Percentiles rank a stretch among this genome's conserved stretches.
phyloP scores from a whole-genome alignment of 2,888 invertebrate species.

The Cordilura impudica region DNA sequence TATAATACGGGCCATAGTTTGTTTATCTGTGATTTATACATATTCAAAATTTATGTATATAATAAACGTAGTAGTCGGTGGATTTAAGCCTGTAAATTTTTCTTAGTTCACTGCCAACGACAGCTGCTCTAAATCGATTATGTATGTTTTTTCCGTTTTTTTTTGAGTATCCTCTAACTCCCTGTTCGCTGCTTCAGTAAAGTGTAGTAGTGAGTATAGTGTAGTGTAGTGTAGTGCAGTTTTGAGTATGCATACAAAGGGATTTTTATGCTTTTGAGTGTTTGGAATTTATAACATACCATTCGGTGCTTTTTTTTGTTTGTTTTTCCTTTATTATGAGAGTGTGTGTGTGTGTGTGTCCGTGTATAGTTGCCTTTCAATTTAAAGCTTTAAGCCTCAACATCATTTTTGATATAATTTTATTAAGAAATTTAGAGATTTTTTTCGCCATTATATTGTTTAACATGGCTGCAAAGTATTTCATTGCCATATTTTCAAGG shows the following conservation, averaged over 20 bases:
- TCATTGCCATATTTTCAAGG: background rate
- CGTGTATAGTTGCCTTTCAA: background rate
- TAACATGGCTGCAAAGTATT: conserved; percentile 22
- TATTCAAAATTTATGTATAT: background rate
- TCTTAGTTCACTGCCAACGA: conserved; percentile 60
- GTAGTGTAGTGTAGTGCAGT: conserved; percentile 11
- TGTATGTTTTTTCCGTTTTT: conserved; percentile 48
- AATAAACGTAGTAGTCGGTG: background rate
- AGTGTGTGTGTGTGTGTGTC: background rate
- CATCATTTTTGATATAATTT: conserved; percentile 6
- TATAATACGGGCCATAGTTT: background rate
- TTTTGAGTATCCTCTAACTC: conserved; percentile 7
- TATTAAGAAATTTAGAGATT: conserved; percentile 9
- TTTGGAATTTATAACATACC: conserved; percentile 53
- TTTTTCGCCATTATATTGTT: conserved; percentile 20
- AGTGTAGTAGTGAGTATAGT: background rate
- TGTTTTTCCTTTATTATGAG: background rate
- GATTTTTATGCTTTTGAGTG: conserved; percentile 43
- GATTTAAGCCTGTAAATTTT: conserved; percentile 19
- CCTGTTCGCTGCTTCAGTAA: conserved; percentile 14
- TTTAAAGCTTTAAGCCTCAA: conserved; percentile 36
- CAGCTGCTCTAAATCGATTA: conserved; percentile 62
- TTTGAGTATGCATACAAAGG: conserved; percentile 36
- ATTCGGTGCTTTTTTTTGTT: conserved; percentile 3
- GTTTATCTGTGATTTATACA: background rate